phyloP scores from a whole-genome alignment of 2,113 vertebrate species.

The Heterocephalus glaber region DNA sequence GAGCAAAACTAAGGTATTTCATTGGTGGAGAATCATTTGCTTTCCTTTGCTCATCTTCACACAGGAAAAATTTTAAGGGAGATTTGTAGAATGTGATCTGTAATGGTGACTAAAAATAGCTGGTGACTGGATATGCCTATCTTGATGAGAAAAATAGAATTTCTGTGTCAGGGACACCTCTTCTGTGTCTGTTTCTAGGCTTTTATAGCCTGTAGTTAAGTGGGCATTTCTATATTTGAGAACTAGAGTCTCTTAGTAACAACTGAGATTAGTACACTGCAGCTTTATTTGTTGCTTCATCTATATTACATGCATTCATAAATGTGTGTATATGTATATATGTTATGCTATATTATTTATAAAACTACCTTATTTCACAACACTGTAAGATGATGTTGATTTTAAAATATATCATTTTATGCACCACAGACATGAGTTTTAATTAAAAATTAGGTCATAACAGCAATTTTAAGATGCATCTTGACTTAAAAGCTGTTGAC shows the following conservation, averaged over 20 bases:
- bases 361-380: neutral
- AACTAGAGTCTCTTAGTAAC: slow-evolving; percentile 10
- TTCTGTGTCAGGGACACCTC: neutral
- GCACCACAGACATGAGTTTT: neutral
- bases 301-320: slow-evolving; percentile 5
- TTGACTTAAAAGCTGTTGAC: neutral
- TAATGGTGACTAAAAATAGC: neutral
- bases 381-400: neutral
- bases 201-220: slow-evolving; percentile 11
- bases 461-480: neutral
- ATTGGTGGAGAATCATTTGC: neutral
- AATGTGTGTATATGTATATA: neutral
- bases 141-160: neutral
- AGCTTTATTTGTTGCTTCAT: slow-evolving; percentile 30
- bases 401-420: neutral
- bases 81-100: neutral
- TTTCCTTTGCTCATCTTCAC: slow-evolving; percentile 4
- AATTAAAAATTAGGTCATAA: neutral
- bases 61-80: neutral
- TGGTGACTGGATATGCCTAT: neutral
- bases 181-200: neutral
- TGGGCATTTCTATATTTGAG: slow-evolving; percentile 41
- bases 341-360: neutral
- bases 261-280: neutral
- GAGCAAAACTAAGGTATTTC: neutral